Evolutionary conservation across 2,888 invertebrate genomes (phyloP).

Genomic region (Neelides folsomi): DNA sequence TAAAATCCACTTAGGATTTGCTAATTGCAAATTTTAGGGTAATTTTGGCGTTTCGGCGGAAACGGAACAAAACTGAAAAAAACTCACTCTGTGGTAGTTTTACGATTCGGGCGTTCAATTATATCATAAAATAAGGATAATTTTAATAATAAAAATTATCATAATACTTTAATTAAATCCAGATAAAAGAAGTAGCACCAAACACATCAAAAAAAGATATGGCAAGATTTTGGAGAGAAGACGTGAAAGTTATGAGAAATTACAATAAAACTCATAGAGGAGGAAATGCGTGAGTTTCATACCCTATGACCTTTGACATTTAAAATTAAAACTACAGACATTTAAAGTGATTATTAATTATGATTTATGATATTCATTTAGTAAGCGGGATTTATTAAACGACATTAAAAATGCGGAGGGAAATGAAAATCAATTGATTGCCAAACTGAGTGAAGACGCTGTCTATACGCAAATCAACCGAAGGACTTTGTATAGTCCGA

Average conservation of each 20-base stretch:
- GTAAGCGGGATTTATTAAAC: slow-evolving; percentile 1
- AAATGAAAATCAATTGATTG: neutral
- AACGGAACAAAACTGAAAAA: too few relatives aligned
- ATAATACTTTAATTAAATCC: slow-evolving; percentile 14
- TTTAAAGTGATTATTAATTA: too few relatives aligned
- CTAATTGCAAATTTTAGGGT: too few relatives aligned
- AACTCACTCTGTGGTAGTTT: too few relatives aligned
- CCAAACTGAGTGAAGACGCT: neutral
- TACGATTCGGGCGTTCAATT: too few relatives aligned
- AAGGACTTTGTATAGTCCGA: neutral
- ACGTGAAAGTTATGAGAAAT: slow-evolving; percentile 59
- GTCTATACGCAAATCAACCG: neutral
- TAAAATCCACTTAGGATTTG: too few relatives aligned
- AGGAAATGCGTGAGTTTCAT: neutral
- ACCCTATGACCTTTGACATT: too few relatives aligned
- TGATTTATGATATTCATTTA: neutral
- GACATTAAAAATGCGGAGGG: slow-evolving; percentile 4
- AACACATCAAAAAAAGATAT: slow-evolving; percentile 61
- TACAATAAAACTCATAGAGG: slow-evolving; percentile 47
- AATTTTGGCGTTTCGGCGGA: too few relatives aligned
- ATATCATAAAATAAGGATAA: too few relatives aligned
- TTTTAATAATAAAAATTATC: neutral
- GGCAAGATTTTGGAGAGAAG: slow-evolving; percentile 65
- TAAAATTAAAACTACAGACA: too few relatives aligned
- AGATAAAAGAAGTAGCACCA: slow-evolving; percentile 72